Percentiles rank a stretch among this genome's conserved stretches.
phyloP scores from a whole-genome alignment of 2,888 invertebrate species.

The Drosophila algonquin region DNA sequence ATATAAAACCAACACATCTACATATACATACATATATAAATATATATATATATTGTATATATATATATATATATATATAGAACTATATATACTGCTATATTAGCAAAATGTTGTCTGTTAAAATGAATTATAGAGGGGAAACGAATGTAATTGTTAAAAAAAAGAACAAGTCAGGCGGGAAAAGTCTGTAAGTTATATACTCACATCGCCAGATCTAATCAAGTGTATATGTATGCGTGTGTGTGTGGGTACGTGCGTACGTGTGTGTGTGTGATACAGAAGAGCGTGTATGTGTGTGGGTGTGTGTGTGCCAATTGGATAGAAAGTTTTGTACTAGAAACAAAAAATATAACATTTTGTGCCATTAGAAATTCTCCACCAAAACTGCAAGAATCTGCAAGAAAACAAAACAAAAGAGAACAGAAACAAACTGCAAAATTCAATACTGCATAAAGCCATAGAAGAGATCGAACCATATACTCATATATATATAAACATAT shows the following conservation, averaged over 20 bases:
- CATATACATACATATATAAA: constrained; percentile 44
- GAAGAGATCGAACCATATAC: constrained; percentile 44
- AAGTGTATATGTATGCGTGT: constrained; percentile 25
- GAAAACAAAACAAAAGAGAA: too few species aligned
- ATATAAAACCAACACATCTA: constrained; percentile 40
- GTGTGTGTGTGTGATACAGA: constrained; percentile 9
- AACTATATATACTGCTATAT: constrained; percentile 62
- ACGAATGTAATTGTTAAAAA: constrained; percentile 29
- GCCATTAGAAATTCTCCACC: constrained; percentile 48
- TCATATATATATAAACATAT: constrained; percentile 24
- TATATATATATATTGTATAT: constrained; percentile 33
- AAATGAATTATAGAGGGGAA: constrained; percentile 47
- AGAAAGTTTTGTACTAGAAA: constrained; percentile 32
- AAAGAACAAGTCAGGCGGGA: background rate
- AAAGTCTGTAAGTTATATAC: constrained; percentile 57
- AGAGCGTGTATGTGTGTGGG: constrained; percentile 30
- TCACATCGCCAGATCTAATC: constrained; percentile 27
- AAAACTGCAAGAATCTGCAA: constrained; percentile 28
- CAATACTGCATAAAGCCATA: constrained; percentile 20
- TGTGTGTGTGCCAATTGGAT: constrained; percentile 43
- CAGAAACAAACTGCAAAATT: constrained; percentile 7
- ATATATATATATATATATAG: constrained; percentile 45
- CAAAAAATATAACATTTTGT: constrained; percentile 31
- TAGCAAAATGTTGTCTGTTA: constrained; percentile 74
- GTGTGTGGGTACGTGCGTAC: constrained; percentile 28